Conservation (phyloP, 2,113 vertebrate genomes). For the Daphoenositta chrysoptera region DNA sequence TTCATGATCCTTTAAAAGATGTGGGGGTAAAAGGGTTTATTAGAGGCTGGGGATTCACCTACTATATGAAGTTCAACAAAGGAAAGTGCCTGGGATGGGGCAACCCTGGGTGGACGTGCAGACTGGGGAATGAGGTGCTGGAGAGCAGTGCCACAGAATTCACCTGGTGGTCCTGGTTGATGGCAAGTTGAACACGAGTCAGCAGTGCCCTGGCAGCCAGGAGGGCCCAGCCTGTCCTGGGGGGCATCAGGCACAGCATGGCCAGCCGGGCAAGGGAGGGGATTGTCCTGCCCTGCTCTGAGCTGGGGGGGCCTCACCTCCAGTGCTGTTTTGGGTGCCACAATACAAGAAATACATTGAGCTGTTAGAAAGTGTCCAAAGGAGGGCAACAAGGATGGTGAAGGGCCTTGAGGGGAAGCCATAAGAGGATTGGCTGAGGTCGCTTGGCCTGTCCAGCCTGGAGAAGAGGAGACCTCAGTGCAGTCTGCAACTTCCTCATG, state of each 20-base stretch:
- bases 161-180: fast-evolving
- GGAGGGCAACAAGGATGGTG: neutral
- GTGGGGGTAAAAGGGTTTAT: fast-evolving
- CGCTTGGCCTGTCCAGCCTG: neutral
- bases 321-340: fast-evolving
- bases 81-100: neutral
- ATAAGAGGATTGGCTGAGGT: neutral
- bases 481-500: neutral
- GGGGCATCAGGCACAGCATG: neutral
- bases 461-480: neutral
- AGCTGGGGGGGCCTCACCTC: fast-evolving
- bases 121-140: neutral
- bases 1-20: neutral
- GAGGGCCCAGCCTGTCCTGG: fast-evolving
- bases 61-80: neutral
- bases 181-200: fast-evolving
- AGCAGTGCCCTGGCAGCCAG: neutral
- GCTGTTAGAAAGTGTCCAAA: neutral
- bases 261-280: fast-evolving
- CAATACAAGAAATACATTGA: neutral
- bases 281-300: neutral
- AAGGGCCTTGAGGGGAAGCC: neutral
- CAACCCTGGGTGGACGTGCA: fast-evolving
- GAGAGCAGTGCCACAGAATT: neutral
- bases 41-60: neutral